Base-by-base conservation (phyloP, 2,113 vertebrate genomes). In the Apodemus speciosus region DNA sequence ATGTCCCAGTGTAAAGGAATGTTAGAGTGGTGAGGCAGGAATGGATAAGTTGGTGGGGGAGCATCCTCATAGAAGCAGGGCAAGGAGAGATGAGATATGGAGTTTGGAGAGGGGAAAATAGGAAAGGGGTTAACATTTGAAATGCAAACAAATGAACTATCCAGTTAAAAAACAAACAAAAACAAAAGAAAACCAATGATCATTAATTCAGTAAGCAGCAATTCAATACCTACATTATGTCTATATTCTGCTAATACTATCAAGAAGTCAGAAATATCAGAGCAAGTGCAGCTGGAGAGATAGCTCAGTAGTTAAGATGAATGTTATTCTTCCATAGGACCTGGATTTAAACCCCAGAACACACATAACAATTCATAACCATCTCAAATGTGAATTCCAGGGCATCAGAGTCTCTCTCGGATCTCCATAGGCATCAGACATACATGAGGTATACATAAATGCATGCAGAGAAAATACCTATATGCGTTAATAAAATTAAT, bases 131-230 rank as follows among this genome's bases (percentile, higher is more conserved):
- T 56, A 56, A 56, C 15, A 56, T 56, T 56, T 56, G 53, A 56
- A 15, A 56, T 56, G 53, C 4, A 56, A 56, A 56, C 18, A 56
- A 56, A 56, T 56, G 18, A 56, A 56, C 53, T 56, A 56, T 56
- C 15, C 53, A 16, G 15, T 53, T 53, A 53, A 10, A 53, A 53
- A 56, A 15, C 15, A 56, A 56, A 56, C 53, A 56, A 56, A 56
- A 56, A 15, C 53, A 56, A 56, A 16, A 56, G 18, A 16, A 14
- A 62, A 62, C 60, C 25, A 62, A 62, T 25, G 60, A 14, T 15
- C 5, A 79, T 87, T 53, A 94, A 93, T 94, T 88, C 35, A 88
- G 40, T 83, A 30, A 94, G 30, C 15, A 93, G 56, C 72, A 88
- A 66, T 49, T 46, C 3, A 66, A 10, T 15, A 79, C 7, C 64